Percentiles rank a stretch among this genome's conserved stretches.
Conservation (phyloP, 2,113 vertebrate species). For the Numida meleagris region DNA sequence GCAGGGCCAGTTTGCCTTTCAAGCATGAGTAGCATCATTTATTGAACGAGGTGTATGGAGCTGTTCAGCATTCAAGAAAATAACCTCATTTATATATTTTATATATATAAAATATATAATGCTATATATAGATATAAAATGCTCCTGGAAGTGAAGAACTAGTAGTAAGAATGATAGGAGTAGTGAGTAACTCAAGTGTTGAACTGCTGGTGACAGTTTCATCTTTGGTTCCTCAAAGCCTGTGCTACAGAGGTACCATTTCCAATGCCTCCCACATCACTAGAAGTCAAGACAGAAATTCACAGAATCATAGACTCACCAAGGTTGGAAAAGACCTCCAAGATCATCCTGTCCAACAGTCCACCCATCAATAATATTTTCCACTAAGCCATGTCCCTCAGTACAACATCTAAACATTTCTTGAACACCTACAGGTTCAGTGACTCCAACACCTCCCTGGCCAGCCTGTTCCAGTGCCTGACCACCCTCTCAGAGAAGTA, state of each 20-base stretch:
- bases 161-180: not conserved
- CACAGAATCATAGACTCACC: not conserved
- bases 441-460: no score
- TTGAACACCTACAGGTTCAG: no score
- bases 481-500: no score
- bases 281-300: not conserved
- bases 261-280: not conserved
- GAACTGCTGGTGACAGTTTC: not conserved
- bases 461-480: no score
- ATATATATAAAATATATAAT: no score
- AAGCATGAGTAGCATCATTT: not conserved
- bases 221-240: not conserved
- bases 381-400: no score
- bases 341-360: no score
- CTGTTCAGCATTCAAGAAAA: not conserved
- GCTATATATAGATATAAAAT: not conserved
- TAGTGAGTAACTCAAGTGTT: not conserved
- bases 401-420: no score
- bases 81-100: not conserved
- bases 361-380: no score
- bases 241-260: not conserved
- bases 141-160: not conserved
- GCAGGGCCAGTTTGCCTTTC: not conserved
- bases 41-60: fast-evolving
- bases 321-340: no score